A percentile compares a stretch with the other conserved stretches of the same genome.
phyloP scores from a whole-genome alignment of 1,140 invertebrate species.

The Zophobas atratus region DNA sequence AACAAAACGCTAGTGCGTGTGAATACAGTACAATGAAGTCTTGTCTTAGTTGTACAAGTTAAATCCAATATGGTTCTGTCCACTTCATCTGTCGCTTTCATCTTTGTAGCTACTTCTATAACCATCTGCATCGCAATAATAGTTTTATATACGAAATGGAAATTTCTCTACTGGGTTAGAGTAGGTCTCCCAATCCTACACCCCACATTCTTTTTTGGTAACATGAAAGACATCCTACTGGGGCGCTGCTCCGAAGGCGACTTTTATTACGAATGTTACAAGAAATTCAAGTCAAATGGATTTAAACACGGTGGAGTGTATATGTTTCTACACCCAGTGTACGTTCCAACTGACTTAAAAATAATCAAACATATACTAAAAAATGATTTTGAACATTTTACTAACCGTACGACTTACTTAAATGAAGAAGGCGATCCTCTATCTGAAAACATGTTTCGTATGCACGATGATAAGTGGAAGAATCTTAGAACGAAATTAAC shows the following conservation, averaged over 20 bases:
- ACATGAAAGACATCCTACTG: constrained; percentile 54
- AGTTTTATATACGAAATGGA: constrained; percentile 2
- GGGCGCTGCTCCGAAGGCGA: constrained; percentile 54
- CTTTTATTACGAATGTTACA: constrained; percentile 56
- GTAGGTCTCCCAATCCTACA: constrained; percentile 53
- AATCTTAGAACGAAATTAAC: constrained; percentile 65
- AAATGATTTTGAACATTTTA: constrained; percentile 73
- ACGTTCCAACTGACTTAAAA: constrained; percentile 69
- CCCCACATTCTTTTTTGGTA: constrained; percentile 61
- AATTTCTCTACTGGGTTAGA: constrained; percentile 59
- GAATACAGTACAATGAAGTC: too few relatives aligned
- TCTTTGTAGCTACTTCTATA: too few relatives aligned
- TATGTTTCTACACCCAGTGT: constrained; percentile 65
- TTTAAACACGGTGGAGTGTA: constrained; percentile 64
- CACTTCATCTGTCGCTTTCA: too few relatives aligned
- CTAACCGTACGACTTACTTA: constrained; percentile 69
- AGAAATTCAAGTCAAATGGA: constrained; percentile 51
- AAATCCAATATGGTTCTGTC: too few relatives aligned
- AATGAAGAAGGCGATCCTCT: constrained; percentile 71
- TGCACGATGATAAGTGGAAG: constrained; percentile 65
- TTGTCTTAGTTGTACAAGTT: too few relatives aligned
- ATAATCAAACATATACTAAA: constrained; percentile 70
- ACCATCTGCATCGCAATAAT: too few relatives aligned
- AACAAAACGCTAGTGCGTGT: too few relatives aligned
- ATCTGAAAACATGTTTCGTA: constrained; percentile 65